A percentile compares a stretch with the other conserved stretches of the same genome.
Conservation (phyloP, 2,888 invertebrate genomes). For the Nineta flava region DNA sequence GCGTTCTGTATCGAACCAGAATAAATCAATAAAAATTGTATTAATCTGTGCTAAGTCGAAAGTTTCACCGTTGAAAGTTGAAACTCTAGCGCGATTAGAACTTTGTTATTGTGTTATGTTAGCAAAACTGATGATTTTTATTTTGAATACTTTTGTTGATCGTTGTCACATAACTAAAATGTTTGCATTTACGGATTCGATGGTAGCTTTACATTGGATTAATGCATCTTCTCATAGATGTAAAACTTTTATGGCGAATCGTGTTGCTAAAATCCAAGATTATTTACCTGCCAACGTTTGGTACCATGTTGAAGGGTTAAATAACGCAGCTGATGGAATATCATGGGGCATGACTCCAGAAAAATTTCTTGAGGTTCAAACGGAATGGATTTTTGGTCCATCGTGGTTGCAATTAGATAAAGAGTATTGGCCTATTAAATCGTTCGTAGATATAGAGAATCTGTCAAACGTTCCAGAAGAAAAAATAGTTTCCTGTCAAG, state of each 20-base stretch:
- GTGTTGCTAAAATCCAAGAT: conserved; percentile 9
- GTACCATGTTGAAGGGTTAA: conserved; percentile 5
- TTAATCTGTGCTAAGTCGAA: conserved; percentile 10
- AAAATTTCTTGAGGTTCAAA: not conserved
- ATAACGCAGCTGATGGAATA: conserved; percentile 9
- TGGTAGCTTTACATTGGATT: conserved; percentile 9
- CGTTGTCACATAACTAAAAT: conserved; percentile 1
- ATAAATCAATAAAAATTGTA: not conserved
- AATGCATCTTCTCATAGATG: too few species aligned
- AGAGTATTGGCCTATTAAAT: not conserved
- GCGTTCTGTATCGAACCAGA: conserved; percentile 1
- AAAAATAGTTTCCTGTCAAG: not conserved
- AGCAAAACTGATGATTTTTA: conserved; percentile 3
- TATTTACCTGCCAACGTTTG: conserved; percentile 2
- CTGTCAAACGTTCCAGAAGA: not conserved
- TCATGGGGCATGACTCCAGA: conserved; percentile 8
- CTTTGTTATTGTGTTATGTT: conserved; percentile 11
- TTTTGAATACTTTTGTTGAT: not conserved
- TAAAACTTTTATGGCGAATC: too few species aligned
- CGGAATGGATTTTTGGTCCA: not conserved
- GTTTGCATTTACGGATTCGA: conserved; percentile 11
- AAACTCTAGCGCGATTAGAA: conserved; percentile 11
- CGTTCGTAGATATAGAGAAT: not conserved
- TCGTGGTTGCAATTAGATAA: not conserved
- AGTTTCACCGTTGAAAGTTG: conserved; percentile 10